A percentile compares a stretch with the other conserved stretches of the same genome.
These are phyloP conservation scores for Agonum fuliginosum DNA, from an alignment of 2,888 invertebrate genomes.

Conservation along the genomic window DNA sequence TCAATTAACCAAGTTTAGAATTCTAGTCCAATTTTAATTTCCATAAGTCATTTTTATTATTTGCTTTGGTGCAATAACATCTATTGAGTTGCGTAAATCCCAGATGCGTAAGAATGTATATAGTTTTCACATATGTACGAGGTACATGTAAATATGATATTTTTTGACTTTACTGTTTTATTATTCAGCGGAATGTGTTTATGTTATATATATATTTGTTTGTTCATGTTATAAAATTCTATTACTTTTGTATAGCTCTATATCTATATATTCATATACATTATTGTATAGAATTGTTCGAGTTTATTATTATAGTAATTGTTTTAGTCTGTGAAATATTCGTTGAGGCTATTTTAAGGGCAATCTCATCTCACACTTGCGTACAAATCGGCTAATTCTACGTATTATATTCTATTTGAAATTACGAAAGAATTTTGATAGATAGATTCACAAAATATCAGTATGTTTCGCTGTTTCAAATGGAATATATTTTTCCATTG, in stretches of 20 bases:
- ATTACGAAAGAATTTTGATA: too few relatives aligned
- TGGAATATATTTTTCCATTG: background rate
- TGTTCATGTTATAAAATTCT: conserved; percentile 55
- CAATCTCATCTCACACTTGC: conserved; percentile 40
- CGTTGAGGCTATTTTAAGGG: conserved; percentile 43
- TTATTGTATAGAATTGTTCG: conserved; percentile 45
- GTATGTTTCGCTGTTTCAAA: background rate
- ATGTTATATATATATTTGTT: conserved; percentile 46
- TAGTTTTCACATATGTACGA: conserved; percentile 49
- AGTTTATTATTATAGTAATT: conserved; percentile 48
- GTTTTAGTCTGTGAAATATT: conserved; percentile 42
- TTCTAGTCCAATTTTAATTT: conserved; percentile 55
- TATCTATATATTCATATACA: conserved; percentile 51
- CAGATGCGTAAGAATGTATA: conserved; percentile 49
- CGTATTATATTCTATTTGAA: too few relatives aligned
- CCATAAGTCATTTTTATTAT: conserved; percentile 48
- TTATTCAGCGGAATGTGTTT: conserved; percentile 46
- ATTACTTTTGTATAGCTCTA: conserved; percentile 53
- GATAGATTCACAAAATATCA: too few relatives aligned
- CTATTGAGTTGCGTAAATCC: conserved; percentile 41
- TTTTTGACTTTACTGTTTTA: conserved; percentile 52
- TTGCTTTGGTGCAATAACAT: conserved; percentile 55
- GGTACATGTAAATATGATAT: conserved; percentile 55
- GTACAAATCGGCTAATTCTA: conserved; percentile 12
- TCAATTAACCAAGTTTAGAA: conserved; percentile 44